Evolutionary conservation across 2,888 invertebrate genomes (phyloP).

Genomic region (Spatulosminthurus flaviceps): DNA sequence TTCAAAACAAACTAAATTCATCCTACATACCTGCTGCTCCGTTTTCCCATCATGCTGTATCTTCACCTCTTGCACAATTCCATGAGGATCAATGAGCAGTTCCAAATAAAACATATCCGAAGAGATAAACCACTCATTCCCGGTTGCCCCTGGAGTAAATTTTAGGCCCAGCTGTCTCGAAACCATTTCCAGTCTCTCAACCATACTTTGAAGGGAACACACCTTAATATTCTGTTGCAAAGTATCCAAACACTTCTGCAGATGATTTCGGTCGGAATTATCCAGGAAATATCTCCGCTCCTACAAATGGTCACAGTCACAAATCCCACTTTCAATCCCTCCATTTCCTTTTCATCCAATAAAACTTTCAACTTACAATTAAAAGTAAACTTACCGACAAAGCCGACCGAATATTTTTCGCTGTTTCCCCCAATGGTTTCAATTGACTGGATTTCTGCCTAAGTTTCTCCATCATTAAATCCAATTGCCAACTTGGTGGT

Average conservation of each 20-base stretch:
- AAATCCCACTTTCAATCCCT: neutral
- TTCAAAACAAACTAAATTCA: neutral
- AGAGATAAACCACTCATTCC: constrained; percentile 86
- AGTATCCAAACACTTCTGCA: constrained; percentile 90
- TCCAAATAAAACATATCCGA: constrained; percentile 97
- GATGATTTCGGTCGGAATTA: constrained; percentile 81
- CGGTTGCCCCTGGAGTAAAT: constrained; percentile 84
- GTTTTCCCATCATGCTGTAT: constrained; percentile 90
- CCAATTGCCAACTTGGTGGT: constrained; percentile 61
- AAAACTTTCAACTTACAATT: neutral
- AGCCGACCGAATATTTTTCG: constrained; percentile 87
- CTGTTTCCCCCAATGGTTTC: constrained; percentile 84
- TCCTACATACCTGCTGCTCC: constrained; percentile 67
- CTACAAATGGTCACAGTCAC: constrained; percentile 68
- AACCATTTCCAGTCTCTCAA: constrained; percentile 89
- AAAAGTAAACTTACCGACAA: constrained; percentile 73
- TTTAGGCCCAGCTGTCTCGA: constrained; percentile 89
- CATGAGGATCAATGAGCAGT: constrained; percentile 83
- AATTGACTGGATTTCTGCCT: constrained; percentile 83
- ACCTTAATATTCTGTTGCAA: constrained; percentile 94
- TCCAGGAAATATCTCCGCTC: constrained; percentile 91
- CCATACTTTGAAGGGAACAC: constrained; percentile 87
- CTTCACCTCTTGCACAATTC: constrained; percentile 87
- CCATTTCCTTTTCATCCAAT: neutral
- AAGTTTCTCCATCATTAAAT: constrained; percentile 90